A percentile compares a stretch with the other conserved stretches of the same genome.
These are phyloP conservation scores for Thalassarche chlororhynchos DNA, from an alignment of 2,113 vertebrate genomes.

Conservation along the genomic window DNA sequence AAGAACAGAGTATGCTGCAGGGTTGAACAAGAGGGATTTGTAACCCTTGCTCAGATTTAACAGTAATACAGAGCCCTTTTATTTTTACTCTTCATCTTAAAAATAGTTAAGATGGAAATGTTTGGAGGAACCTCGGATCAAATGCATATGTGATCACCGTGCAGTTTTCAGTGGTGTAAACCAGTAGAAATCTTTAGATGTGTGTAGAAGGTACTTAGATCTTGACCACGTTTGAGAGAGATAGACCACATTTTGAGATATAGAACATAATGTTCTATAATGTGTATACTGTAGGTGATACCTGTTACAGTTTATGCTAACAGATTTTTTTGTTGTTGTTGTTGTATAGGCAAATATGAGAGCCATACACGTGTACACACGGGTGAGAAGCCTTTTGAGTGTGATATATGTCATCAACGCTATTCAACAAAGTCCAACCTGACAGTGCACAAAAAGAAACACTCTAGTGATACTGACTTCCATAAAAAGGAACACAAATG, in stretches of 20 bases:
- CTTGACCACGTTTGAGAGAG: neutral
- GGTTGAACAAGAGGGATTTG: neutral
- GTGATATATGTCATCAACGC: constrained; percentile 94
- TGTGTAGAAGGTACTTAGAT: neutral
- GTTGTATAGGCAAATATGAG: constrained; percentile 90
- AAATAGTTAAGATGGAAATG: neutral
- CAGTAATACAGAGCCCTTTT: neutral
- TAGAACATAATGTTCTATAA: neutral
- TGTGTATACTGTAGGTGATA: neutral
- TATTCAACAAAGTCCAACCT: constrained; percentile 99
- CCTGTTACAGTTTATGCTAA: neutral
- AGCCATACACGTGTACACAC: constrained; percentile 97
- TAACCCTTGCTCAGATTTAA: neutral
- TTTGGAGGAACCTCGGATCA: neutral
- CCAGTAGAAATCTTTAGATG: neutral
- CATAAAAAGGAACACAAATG: constrained; percentile 97
- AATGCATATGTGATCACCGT: neutral
- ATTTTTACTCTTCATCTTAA: neutral
- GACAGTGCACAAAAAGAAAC: constrained; percentile 95
- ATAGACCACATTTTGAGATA: too few species aligned
- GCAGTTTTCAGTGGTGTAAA: neutral
- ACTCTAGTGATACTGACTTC: constrained; percentile 84
- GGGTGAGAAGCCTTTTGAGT: constrained; percentile 97
- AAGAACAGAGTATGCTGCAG: neutral
- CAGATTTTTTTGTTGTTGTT: neutral